Evolutionary conservation across 2,888 invertebrate species (phyloP).

Genomic region (Colostygia pectinataria): DNA sequence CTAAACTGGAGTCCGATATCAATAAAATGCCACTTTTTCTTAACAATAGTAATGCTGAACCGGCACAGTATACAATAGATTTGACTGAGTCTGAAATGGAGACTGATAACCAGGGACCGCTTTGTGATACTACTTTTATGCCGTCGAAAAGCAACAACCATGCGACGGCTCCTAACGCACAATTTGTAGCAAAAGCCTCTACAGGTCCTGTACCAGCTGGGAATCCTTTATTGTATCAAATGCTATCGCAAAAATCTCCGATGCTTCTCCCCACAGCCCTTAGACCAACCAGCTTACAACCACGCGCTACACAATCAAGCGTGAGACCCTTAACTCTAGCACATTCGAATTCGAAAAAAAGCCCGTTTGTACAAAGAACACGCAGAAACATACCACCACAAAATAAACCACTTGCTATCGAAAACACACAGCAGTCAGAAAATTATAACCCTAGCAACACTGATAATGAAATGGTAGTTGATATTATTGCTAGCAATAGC

Average conservation of each 20-base stretch:
- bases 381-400: neutral
- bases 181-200: neutral
- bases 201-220: neutral
- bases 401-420: neutral
- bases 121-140: neutral
- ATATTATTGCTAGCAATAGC: neutral
- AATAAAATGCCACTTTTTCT: neutral
- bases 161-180: neutral
- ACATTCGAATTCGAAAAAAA: neutral
- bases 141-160: neutral
- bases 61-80: neutral
- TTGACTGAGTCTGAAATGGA: neutral
- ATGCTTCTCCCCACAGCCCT: too few relatives aligned
- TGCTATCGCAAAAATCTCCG: neutral
- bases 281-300: neutral
- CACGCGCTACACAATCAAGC: neutral
- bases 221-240: conserved; percentile 4
- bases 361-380: neutral
- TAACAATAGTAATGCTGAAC: neutral
- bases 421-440: neutral
- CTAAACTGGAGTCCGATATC: neutral
- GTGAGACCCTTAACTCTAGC: neutral
- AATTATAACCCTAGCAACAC: neutral
- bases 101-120: neutral
- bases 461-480: too few relatives aligned